These are phyloP conservation scores for Antedon bifida DNA, from an alignment of 35 echinoderm and acorn worm species.

Conservation along the genomic window DNA sequence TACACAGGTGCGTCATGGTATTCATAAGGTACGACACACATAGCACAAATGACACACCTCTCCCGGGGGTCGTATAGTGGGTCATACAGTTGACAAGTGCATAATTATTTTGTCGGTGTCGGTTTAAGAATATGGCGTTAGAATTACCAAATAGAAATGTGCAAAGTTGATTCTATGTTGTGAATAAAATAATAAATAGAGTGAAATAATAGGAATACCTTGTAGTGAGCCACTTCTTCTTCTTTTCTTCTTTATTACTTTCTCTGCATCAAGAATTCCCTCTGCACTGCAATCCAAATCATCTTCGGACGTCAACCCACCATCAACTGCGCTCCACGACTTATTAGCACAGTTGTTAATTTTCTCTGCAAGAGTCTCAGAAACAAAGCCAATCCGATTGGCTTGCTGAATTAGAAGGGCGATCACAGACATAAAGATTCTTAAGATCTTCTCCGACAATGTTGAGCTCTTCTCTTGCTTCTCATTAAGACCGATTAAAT, in stretches of 20 bases:
- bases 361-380: slow-evolving; percentile 54
- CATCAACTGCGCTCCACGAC: slow-evolving; percentile 35
- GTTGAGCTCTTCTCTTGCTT: slow-evolving; percentile 18
- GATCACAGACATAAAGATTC: slow-evolving; percentile 35
- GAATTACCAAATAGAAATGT: too few relatives aligned
- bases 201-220: slow-evolving; percentile 21
- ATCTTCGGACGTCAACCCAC: slow-evolving; percentile 77
- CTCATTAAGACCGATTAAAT: slow-evolving; percentile 31
- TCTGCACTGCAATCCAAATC: slow-evolving; percentile 74
- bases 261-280: slow-evolving; percentile 39
- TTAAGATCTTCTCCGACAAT: slow-evolving; percentile 38
- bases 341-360: slow-evolving; percentile 31
- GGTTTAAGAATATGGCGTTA: too few relatives aligned
- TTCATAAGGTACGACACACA: too few relatives aligned
- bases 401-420: slow-evolving; percentile 59
- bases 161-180: too few relatives aligned
- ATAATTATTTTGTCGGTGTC: too few relatives aligned
- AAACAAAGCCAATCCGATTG: slow-evolving; percentile 60
- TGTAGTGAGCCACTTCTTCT: slow-evolving; percentile 65
- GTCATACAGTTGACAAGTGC: too few relatives aligned
- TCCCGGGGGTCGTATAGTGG: too few relatives aligned
- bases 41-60: too few relatives aligned
- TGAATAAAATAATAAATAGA: too few relatives aligned
- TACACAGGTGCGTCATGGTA: too few relatives aligned
- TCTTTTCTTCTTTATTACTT: slow-evolving; percentile 32